Evolutionary conservation across 2,888 invertebrate genomes (phyloP).

Genomic region (Mimachlamys varia): DNA sequence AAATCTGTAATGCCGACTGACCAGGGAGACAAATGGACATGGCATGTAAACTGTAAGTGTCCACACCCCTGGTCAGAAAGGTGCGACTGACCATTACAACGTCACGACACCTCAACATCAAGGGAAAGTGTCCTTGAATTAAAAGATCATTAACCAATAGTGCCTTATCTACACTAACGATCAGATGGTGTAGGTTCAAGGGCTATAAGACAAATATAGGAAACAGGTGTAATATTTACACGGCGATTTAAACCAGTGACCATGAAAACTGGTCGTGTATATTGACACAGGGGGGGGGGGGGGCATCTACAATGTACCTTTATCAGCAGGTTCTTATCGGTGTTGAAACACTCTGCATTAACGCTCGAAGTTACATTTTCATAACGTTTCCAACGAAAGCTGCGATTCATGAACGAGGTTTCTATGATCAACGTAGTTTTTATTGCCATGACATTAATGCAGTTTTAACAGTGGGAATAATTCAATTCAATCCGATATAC

Average conservation of each 20-base stretch:
- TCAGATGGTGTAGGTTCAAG: not conserved
- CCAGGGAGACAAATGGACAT: not conserved
- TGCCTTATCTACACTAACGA: not conserved
- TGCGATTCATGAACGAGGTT: not conserved
- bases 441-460: not conserved
- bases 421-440: not conserved
- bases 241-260: not conserved
- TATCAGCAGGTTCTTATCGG: not conserved
- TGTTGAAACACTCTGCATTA: not conserved
- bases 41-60: not conserved
- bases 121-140: constrained; percentile 16
- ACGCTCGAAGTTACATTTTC: not conserved
- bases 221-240: not conserved
- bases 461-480: no score
- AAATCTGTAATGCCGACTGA: not conserved
- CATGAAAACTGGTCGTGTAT: not conserved
- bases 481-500: no score
- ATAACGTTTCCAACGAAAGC: no score
- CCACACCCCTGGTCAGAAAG: not conserved
- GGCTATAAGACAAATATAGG: not conserved
- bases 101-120: not conserved
- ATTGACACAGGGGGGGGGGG: not conserved
- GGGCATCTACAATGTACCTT: not conserved
- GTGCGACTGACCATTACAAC: not conserved
- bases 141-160: not conserved